Evolutionary conservation across 2,797 vertebrate genomes (phyloP).

Genomic region (Aeoliscus strigatus): DNA sequence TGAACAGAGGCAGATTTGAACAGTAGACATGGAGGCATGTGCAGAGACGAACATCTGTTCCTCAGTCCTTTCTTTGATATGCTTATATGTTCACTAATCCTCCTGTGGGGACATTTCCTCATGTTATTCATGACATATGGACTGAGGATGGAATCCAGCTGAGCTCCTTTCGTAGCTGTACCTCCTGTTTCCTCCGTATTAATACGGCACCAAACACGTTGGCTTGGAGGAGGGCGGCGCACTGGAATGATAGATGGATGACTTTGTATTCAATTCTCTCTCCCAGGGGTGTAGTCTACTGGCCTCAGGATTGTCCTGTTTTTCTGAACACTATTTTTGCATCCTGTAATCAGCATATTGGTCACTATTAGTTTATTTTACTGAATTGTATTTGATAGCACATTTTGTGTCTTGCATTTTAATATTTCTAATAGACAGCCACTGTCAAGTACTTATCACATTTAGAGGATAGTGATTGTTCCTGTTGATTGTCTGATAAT

Average conservation of each 20-base stretch:
- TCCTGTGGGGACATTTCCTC: conserved; percentile 23
- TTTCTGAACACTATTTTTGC: neutral
- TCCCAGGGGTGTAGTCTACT: conserved; percentile 51
- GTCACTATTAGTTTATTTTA: no score
- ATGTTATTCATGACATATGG: conserved; percentile 42
- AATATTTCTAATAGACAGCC: no score
- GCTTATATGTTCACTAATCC: conserved; percentile 41
- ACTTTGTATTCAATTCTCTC: conserved; percentile 50
- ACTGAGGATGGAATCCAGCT: conserved; percentile 14
- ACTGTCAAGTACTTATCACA: no score
- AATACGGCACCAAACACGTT: conserved; percentile 27
- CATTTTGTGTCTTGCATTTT: no score
- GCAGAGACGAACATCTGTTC: conserved; percentile 49
- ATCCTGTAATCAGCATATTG: no score
- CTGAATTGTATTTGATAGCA: no score
- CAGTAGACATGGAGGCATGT: conserved; percentile 7
- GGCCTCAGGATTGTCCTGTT: conserved; percentile 30
- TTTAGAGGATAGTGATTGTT: no score
- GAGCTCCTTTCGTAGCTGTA: conserved; percentile 22
- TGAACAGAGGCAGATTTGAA: conserved; percentile 18
- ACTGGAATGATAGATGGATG: conserved; percentile 47
- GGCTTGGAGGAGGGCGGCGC: conserved; percentile 29
- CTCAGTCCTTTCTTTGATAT: conserved; percentile 56
- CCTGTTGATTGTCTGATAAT: no score
- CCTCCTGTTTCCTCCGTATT: conserved; percentile 13